Evolutionary conservation across 2,113 vertebrate species (phyloP), one percentile per base, ranked within the genome.

Genomic region (Crotophaga sulcirostris): DNA sequence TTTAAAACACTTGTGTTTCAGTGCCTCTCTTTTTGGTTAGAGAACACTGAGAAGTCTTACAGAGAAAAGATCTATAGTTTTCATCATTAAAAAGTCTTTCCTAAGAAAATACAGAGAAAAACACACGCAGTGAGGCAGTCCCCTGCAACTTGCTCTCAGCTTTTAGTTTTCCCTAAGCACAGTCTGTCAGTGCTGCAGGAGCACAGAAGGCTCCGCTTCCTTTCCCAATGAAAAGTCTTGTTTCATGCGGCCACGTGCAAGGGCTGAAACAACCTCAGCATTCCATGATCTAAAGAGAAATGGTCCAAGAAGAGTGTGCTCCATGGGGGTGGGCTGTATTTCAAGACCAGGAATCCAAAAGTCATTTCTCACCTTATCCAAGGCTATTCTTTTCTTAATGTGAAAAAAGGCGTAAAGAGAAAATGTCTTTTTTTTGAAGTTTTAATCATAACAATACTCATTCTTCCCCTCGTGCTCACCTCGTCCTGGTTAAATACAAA

Each of bases 201-300:
- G 31, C 29, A 76, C n/a, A 82, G 18, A 52, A 33, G 28, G 16
- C 15, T 63, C 24, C 14, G 83, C 44, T 13, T 88, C 47, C 29
- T 69, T 87, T n/a, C 42, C 47, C 40, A 17, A 29, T 5, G 31
- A 67, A 76, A 60, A 87, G 29, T 36, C 38, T 13, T 62, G 11
- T 15, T 49, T 86, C 13, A 56, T 75, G 42, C 10, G 9, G 10
- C 9, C 24, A 34, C 21, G 47, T 0, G 0, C 6, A 84, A 44
- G 21, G 8, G n/a, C 69, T 7, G 9, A 47, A 34, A 55, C 25
- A 78, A 67, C 16, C 16, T 76, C 45, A 72, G 38, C 33, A 55
- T 10, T 64, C 47, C 15, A 11, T 42, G 34, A 40, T 51, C 28
- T 58, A 84, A 82, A 31, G 7, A 78, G 54, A 85, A 75, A 52